Evolutionary conservation across 2,797 vertebrate genomes (phyloP), one percentile per base, ranked within the genome.

Genomic region (Ibycter americanus): DNA sequence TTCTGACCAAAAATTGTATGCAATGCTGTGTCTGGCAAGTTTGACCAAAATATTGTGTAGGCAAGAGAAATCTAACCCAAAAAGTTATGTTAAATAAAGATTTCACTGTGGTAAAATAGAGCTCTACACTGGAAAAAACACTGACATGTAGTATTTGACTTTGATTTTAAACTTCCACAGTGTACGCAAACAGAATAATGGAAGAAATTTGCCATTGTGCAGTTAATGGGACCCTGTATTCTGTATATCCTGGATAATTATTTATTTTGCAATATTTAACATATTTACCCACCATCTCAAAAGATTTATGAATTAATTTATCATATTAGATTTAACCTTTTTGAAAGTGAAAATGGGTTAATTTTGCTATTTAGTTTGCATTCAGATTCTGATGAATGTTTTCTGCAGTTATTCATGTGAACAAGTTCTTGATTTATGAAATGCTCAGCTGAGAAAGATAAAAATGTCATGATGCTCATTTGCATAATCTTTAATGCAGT

Each of bases 331-430:
- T 92, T 82, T 83, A 71, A 90, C 91, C 26, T 76, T 93, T 92
- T 58, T 84, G 42, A 66, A 89, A 87, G 67, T 59, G 55, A 73
- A 94, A 84, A 89, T 84, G 23, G 49, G 51, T 89, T 79, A 92
- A 87, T 87, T 84, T 87, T 59, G 36, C 36, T 79, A 31, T 92
- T 91, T 88, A 93, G 46, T 83, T 91, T 82, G 40, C 52, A 73
- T 96, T 94, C 73, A 91, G 26, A 91, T 52, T 83, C 59, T 91
- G 77, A 84, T 95, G 11, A 91, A 90, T 90, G 76, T 83, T 95
- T 94, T 96, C 84, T 72, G 62, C 59, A 77, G 66, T 86, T 89
- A 82, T 61, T 94, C 83, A 87, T 94, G 51, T 84, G 85, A 91
- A 95, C 51, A 82, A 94, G 66, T 84, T 93, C 52, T 89, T 97